Evolutionary conservation across 1,140 invertebrate genomes (phyloP), one percentile per base, ranked within the genome.

Genomic region (Musca vetustissima): DNA sequence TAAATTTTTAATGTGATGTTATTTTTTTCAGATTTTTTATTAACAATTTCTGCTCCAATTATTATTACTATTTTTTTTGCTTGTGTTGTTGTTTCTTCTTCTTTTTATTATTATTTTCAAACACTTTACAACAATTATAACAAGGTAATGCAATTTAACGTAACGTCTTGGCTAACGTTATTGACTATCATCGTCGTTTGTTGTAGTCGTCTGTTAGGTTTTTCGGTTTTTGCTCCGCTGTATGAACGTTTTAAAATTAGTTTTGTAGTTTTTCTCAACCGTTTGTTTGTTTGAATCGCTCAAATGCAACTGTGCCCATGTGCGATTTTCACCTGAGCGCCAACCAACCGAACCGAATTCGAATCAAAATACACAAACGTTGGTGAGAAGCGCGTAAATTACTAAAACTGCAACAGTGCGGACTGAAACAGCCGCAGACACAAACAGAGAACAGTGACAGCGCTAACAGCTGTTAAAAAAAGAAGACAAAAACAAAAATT

Each of bases 221-320:
- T 15, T 8, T 59, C 13, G 15, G 28, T n/a, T 32, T 25, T n/a
- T 59, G 7, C 3, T 28, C 19, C 52, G 22, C 21, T 15, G 4
- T 43, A 11, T 43, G 6, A 43, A 43, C 36, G 36, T 43, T 13
- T 43, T 43, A 11, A 43, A 43, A 43, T 43, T 43, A 43, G 36
- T 43, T 43, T 52, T 17, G 19, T 9, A 17, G 14, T 50, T 50
- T 21, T 22, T 13, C 19, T 36, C 11, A 61, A 36, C 57, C 28
- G 28, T 61, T 61, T 13, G 36, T 61, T 61, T 43, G 28, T 61
- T 43, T 13, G 36, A 61, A 61, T 61, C 57, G 57, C 36, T 61
- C 57, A 36, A 61, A 61, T 61, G 57, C 57, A 61, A 61, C 57
- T 61, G 57, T 36, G 24, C 21, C 17, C 15, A 17, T 61, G 57